Evolutionary conservation across 2,797 vertebrate genomes (phyloP), one percentile per base, ranked within the genome.

Genomic region (Todus mexicanus): DNA sequence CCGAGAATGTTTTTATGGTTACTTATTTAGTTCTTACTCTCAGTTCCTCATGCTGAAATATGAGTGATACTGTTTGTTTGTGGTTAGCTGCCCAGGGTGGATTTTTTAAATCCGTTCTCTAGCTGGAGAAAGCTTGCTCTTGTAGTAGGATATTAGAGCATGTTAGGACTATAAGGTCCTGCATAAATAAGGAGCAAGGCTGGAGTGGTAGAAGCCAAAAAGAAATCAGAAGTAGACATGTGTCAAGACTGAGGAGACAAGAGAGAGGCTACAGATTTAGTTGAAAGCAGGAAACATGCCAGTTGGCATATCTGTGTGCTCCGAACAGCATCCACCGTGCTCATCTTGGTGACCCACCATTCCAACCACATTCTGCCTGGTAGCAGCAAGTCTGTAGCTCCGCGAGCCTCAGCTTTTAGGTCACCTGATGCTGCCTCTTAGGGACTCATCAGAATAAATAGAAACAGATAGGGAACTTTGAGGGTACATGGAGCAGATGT

Each of bases 301-400:
- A 21, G 50, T 3, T 72, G 79, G 50, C 22, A 5, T 7, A 15
- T 3, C 19, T 35, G 53, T 2, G 3, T 19, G n/a, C 18, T 15
- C 31, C n/a, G 59, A 71, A 15, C 48, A 71, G 40, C 26, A 22
- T 29, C 0, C n/a, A 15, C 33, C 0, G 0, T 51, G 50, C 35
- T 78, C 4, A 1, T 31, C n/a, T 20, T 37, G 10, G 19, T 13
- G 50, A 84, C 5, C 50, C 37, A 12, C 47, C 1, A 0, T 7
- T 35, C 7, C n/a, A 60, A 56, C 26, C 43, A 4, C 5, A 3
- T 31, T 33, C 35, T 45, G 51, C 12, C 50, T 43, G 43, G 56
- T 35, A 82, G 31, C 25, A 19, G 23, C 5, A n/a, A 33, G 29
- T 11, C 40, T 80, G 22, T 4, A 7, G 48, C 31, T 40, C 23